Evolutionary conservation across 1,140 invertebrate genomes (phyloP).

Genomic region (Drosophila saltans): DNA sequence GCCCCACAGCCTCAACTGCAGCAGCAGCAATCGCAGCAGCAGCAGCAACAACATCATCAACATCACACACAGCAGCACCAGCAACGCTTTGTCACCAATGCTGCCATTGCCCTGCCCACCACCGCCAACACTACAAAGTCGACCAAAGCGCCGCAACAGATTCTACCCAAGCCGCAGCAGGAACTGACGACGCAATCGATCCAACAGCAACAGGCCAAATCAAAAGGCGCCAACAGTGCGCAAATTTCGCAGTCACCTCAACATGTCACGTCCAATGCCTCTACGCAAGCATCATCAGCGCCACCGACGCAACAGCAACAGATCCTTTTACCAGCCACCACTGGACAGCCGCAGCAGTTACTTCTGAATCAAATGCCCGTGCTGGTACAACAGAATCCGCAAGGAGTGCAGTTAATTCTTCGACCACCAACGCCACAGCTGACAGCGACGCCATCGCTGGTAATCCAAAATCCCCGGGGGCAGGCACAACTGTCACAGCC

Average conservation of each 20-base stretch:
- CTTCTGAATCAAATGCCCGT: slow-evolving; percentile 83
- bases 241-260: slow-evolving; percentile 75
- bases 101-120: slow-evolving; percentile 51
- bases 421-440: slow-evolving; percentile 84
- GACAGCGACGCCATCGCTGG: slow-evolving; percentile 83
- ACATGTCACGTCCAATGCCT: slow-evolving; percentile 48
- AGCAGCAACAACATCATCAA: slow-evolving; percentile 56
- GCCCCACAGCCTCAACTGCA: slow-evolving; percentile 48
- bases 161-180: slow-evolving; percentile 78
- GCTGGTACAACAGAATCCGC: slow-evolving; percentile 83
- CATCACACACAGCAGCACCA: slow-evolving; percentile 36
- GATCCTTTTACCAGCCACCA: slow-evolving; percentile 76
- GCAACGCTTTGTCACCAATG: slow-evolving; percentile 63
- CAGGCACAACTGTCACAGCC: slow-evolving; percentile 82
- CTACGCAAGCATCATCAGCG: slow-evolving; percentile 44
- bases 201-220: slow-evolving; percentile 52
- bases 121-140: slow-evolving; percentile 56
- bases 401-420: slow-evolving; percentile 84
- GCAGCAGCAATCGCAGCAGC: slow-evolving; percentile 48
- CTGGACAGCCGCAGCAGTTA: slow-evolving; percentile 71
- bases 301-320: slow-evolving; percentile 59
- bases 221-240: slow-evolving; percentile 36
- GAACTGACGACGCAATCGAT: slow-evolving; percentile 35
- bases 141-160: slow-evolving; percentile 76
- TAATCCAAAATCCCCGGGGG: slow-evolving; percentile 78